Conservation (phyloP, 2,113 vertebrate species). For the Mola mola region DNA sequence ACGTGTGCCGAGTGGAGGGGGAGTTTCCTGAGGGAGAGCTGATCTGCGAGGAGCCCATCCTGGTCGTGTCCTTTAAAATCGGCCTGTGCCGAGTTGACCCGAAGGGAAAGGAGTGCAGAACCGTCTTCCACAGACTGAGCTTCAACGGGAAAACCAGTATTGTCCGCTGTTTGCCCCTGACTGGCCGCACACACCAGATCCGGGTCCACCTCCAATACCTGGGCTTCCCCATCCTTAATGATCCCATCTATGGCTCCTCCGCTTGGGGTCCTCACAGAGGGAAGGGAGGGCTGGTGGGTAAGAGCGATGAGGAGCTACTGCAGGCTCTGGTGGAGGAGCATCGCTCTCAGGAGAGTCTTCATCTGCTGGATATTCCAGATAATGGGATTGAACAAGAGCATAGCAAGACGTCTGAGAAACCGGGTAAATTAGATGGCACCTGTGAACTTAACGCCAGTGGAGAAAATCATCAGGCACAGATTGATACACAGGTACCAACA, state of each 20-base stretch:
- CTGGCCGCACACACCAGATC: slow-evolving; percentile 97
- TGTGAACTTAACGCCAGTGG: not conserved
- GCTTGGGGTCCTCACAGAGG: slow-evolving; percentile 91
- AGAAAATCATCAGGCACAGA: slow-evolving; percentile 3
- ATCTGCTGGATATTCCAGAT: slow-evolving; percentile 81
- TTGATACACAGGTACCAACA: not conserved
- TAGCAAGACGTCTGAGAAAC: not conserved
- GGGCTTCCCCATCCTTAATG: slow-evolving; percentile 93
- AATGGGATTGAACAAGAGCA: slow-evolving; percentile 3
- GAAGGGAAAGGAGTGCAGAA: slow-evolving; percentile 89
- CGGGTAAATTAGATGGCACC: not conserved
- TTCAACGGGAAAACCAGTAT: slow-evolving; percentile 91
- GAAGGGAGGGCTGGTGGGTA: slow-evolving; percentile 84
- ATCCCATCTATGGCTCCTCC: slow-evolving; percentile 95
- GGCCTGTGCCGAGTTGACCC: slow-evolving; percentile 93
- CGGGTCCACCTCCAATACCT: slow-evolving; percentile 95
- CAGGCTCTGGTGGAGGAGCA: slow-evolving; percentile 89
- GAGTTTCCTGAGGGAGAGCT: slow-evolving; percentile 88
- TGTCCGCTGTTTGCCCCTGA: slow-evolving; percentile 89
- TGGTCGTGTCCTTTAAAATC: slow-evolving; percentile 95
- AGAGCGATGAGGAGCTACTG: slow-evolving; percentile 89
- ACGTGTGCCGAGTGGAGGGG: slow-evolving; percentile 92
- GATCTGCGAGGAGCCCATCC: slow-evolving; percentile 91
- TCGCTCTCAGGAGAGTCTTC: slow-evolving; percentile 85
- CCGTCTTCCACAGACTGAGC: slow-evolving; percentile 90